Percentiles rank a stretch among this genome's conserved stretches.
Conservation (phyloP, 2,797 vertebrate genomes). For the Neostethus bicornis region DNA sequence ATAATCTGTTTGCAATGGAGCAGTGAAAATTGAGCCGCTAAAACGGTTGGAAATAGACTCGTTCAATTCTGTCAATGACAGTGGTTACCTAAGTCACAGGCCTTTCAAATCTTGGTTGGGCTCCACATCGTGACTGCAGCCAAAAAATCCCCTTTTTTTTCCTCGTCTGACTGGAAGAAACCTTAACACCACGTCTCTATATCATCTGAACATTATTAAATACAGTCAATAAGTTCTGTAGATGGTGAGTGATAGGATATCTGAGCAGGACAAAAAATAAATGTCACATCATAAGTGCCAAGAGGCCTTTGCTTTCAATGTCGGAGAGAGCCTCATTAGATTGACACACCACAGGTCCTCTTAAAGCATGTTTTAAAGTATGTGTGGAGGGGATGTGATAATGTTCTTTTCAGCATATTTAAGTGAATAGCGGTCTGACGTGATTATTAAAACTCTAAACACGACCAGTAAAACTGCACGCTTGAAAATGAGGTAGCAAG, state of each 20-base stretch:
- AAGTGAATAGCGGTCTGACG: no score
- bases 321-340: no score
- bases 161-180: slow-evolving; percentile 9
- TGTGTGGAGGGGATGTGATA: no score
- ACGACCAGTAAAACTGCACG: no score
- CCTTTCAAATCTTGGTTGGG: slow-evolving; percentile 19
- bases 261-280: slow-evolving; percentile 32
- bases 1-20: slow-evolving; percentile 59
- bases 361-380: no score
- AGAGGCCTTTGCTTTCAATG: no score
- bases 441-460: no score
- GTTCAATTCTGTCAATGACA: slow-evolving; percentile 51
- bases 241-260: slow-evolving; percentile 43
- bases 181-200: slow-evolving; percentile 37
- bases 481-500: no score
- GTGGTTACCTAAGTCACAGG: slow-evolving; percentile 48
- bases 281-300: slow-evolving; percentile 3
- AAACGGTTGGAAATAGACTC: slow-evolving; percentile 58
- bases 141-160: slow-evolving; percentile 42
- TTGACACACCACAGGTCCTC: no score
- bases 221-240: slow-evolving; percentile 23
- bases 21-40: slow-evolving; percentile 61
- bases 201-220: slow-evolving; percentile 49
- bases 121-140: slow-evolving; percentile 30
- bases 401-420: no score